Conservation (phyloP, 2,797 vertebrate species). For the Sternarchorhynchus goeldii region DNA sequence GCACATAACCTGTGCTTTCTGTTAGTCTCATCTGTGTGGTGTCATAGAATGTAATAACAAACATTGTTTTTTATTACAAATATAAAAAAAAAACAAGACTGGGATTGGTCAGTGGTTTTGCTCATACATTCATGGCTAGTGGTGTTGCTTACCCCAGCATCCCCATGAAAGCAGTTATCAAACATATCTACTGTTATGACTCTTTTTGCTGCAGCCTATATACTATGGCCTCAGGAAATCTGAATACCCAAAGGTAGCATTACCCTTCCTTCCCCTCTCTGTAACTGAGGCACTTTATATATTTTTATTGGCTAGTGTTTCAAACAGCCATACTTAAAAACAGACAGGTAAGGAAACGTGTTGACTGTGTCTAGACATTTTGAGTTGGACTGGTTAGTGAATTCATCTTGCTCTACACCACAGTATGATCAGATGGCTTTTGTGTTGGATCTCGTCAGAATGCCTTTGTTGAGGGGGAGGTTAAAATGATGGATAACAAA, state of each 20-base stretch:
- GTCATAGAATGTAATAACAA: constrained; percentile 31
- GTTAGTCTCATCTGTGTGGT: constrained; percentile 26
- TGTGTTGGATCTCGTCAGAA: constrained; percentile 32
- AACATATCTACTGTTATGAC: constrained; percentile 53
- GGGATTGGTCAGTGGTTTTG: constrained; percentile 38
- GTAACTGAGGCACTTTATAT: constrained; percentile 43
- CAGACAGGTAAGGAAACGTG: constrained; percentile 49
- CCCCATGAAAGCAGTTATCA: constrained; percentile 52
- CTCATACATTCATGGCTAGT: constrained; percentile 13
- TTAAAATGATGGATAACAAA: constrained; percentile 36
- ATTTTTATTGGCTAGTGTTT: constrained; percentile 53
- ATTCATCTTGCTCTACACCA: constrained; percentile 22
- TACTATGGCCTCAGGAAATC: constrained; percentile 54
- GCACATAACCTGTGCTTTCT: constrained; percentile 30
- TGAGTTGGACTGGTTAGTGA: constrained; percentile 38
- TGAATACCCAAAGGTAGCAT: constrained; percentile 52
- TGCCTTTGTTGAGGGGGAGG: constrained; percentile 19
- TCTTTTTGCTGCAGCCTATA: constrained; percentile 47
- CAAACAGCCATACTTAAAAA: constrained; percentile 37
- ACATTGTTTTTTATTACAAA: too few species aligned
- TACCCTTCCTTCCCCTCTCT: constrained; percentile 34
- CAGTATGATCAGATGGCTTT: constrained; percentile 26
- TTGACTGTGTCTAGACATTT: constrained; percentile 53
- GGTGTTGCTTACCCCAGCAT: constrained; percentile 37
- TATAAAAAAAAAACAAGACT: constrained; percentile 12